Conservation (phyloP, 1,140 invertebrate genomes). For the Tetraneura akinire region DNA sequence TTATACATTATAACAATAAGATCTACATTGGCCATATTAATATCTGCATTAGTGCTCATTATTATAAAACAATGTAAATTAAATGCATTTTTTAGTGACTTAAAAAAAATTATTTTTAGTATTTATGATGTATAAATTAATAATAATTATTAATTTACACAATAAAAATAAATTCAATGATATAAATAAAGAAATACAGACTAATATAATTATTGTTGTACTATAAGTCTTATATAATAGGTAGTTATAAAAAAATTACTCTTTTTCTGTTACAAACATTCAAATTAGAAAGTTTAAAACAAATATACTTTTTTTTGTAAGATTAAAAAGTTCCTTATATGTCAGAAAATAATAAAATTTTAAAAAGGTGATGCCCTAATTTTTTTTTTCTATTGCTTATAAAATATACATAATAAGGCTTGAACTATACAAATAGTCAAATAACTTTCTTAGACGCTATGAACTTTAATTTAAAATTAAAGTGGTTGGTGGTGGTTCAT, state of each 20-base stretch:
- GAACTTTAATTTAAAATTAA: too few species aligned
- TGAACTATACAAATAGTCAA: too few species aligned
- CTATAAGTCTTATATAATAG: constrained; percentile 16
- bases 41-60: constrained; percentile 17
- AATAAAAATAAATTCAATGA: not conserved
- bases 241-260: not conserved
- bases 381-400: not conserved
- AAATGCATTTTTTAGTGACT: not conserved
- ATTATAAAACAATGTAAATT: constrained; percentile 1
- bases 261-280: not conserved
- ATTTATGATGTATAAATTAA: not conserved
- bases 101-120: not conserved
- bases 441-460: too few species aligned
- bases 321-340: not conserved
- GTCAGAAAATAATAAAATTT: not conserved
- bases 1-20: constrained; percentile 37
- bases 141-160: not conserved
- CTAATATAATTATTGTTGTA: constrained; percentile 12
- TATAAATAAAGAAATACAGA: not conserved
- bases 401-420: too few species aligned
- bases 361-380: not conserved
- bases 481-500: too few species aligned
- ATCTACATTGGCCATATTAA: constrained; percentile 12
- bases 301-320: not conserved
- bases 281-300: not conserved